Evolutionary conservation across 2,888 invertebrate genomes (phyloP), one percentile per base, ranked within the genome.

Genomic region (Tupiocoris notatus): DNA sequence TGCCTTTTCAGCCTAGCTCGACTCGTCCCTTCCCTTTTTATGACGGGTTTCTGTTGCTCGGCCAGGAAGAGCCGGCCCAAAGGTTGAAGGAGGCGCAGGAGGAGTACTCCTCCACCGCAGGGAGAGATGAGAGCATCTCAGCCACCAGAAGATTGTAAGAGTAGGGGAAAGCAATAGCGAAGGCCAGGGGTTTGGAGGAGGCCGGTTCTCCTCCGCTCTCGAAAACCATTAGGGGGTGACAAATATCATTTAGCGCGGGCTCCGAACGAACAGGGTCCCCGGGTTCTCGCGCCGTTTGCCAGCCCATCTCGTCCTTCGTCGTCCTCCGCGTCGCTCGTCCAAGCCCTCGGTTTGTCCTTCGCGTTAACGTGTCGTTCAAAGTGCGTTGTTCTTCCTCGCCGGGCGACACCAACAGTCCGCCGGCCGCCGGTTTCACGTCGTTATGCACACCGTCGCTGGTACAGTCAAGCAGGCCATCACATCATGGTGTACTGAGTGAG

Each of bases 181-280:
- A 59, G 59, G 59, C 59, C 59, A n/a, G 17, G 59, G 20, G 59
- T n/a, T n/a, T 18, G 59, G 59, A 39, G 39, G 39, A 39, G 39
- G n/a, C n/a, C n/a, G n/a, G 39, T 39, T 39, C 39, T 39, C 12
- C 39, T 39, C 39, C 39, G 39, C 73, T 73, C 62, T 73, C 58
- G 56, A 62, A 73, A 63, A 61, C 73, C 73, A 73, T 73, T 73
- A 73, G 62, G 73, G 73, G 73, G 73, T 73, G 73, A 73, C 73
- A 73, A 73, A 73, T 73, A 73, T 54, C 73, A 73, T 73, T 73
- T 73, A 73, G 54, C 62, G 39, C 22, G 62, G 54, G 73, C 61
- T 25, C 73, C 39, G 39, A 39, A 54, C 61, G 70, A 67, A 67
- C 67, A 57, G 22, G 67, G 20, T 22, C 56, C 67, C 20, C 57